Evolutionary conservation across 2,113 vertebrate species (phyloP), one percentile per base, ranked within the genome.

Genomic region (Clarias gariepinus): DNA sequence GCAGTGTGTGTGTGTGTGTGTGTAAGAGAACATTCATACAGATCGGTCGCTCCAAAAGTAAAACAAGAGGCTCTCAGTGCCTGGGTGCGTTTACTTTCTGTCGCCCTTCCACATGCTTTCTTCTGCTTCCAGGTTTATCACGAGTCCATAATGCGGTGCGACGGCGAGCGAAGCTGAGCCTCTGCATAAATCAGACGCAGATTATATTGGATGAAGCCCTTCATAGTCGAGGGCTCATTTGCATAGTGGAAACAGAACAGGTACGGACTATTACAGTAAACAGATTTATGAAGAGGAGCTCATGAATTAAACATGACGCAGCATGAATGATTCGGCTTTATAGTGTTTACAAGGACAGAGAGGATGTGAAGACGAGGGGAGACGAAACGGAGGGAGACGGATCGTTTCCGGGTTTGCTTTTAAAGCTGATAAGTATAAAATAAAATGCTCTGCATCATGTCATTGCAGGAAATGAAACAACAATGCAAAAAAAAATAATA

Each of bases 261-360:
- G 87, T 89, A 91, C 83, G 81, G 87, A 81, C 88, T 84, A 87
- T 91, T 89, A 87, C 83, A 87, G 92, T 85, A 92, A 92, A 92
- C 88, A 90, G 92, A 92, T 94, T 93, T 91, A 91, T 92, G 86
- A 73, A 89, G 86, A 86, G 89, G 85, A 85, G 28, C 84, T 92
- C 92, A 93, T 95, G 92, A 94, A 93, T 94, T 94, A 95, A 94
- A 92, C 55, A 94, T 92, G 80, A 82, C 21, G 77, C 58, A 83
- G 30, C 47, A 79, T 89, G 86, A 82, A 91, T 88, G 88, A 91
- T 88, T 82, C 87, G 61, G 84, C 84, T 90, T 92, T 92, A 92
- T 91, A 92, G 89, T 91, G 90, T 92, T 93, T 92, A 91, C 83
- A 68, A 87, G 87, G 76, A 76, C 85, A 86, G 91, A 88, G 68